Evolutionary conservation across 2,797 vertebrate species (phyloP).

Genomic region (Clangula hyemalis): DNA sequence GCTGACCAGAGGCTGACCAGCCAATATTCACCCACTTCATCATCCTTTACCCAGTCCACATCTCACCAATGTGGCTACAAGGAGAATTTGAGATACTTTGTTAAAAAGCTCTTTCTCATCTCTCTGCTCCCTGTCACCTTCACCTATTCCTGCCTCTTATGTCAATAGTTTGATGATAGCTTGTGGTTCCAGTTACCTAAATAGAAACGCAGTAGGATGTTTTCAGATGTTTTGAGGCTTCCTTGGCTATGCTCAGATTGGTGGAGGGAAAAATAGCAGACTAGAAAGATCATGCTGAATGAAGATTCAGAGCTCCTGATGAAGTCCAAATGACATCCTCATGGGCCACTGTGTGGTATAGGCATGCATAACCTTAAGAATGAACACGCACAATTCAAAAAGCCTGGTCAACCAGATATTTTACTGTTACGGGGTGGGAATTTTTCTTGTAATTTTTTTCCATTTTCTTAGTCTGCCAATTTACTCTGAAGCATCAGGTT

Average conservation of each 20-base stretch:
- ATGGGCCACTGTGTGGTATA: not conserved
- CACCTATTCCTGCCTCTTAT: not conserved
- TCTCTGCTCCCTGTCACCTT: not conserved
- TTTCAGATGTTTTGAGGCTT: not conserved
- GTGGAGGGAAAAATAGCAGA: not conserved
- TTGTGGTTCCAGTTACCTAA: not conserved
- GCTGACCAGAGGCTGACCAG: not conserved
- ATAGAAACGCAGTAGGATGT: not conserved
- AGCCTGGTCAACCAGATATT: not conserved
- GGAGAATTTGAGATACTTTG: not conserved
- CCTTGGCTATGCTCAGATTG: not conserved
- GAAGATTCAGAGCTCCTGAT: not conserved
- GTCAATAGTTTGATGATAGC: rapidly evolving
- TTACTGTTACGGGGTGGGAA: not conserved
- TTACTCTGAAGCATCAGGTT: not conserved
- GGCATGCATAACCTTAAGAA: not conserved
- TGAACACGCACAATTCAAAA: not conserved
- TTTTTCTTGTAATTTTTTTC: not conserved
- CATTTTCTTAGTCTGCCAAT: not conserved
- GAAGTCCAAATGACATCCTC: not conserved
- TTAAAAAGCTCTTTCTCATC: not conserved
- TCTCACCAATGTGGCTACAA: not conserved
- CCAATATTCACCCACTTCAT: rapidly evolving
- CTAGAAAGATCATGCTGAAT: not conserved
- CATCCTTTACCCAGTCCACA: rapidly evolving